These are phyloP conservation scores for Seira ritae DNA, from an alignment of 2,888 invertebrate species.

Conservation along the genomic window DNA sequence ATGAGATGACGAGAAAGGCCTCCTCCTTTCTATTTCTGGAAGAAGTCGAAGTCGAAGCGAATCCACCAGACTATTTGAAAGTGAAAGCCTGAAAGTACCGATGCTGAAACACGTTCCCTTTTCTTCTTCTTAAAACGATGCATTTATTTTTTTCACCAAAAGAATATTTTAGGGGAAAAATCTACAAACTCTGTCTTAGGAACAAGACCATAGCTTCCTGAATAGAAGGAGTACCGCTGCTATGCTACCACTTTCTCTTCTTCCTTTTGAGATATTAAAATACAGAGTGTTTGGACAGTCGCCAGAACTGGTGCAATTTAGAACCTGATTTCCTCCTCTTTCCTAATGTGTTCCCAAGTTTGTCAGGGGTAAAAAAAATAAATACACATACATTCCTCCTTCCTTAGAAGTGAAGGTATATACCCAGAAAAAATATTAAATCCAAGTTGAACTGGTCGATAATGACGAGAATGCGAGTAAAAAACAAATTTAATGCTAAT, in stretches of 20 bases:
- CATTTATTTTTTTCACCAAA: too few species aligned
- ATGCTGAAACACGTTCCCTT: background rate
- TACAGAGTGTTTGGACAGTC: background rate
- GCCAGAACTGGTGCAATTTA: background rate
- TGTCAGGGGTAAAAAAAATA: too few species aligned
- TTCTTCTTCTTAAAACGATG: too few species aligned
- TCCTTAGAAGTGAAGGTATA: too few species aligned
- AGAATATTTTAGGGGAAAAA: too few species aligned
- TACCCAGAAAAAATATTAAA: too few species aligned
- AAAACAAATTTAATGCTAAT: too few species aligned
- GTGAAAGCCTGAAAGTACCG: background rate
- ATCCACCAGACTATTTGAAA: background rate
- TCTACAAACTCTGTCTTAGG: too few species aligned
- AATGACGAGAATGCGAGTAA: too few species aligned
- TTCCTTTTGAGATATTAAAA: slow-evolving; percentile 2
- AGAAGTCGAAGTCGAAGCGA: background rate
- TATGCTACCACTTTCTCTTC: background rate
- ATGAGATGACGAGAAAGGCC: slow-evolving; percentile 42
- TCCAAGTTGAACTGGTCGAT: too few species aligned
- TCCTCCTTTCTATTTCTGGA: background rate
- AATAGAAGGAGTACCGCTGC: background rate
- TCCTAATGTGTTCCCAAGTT: background rate
- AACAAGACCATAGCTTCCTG: too few species aligned
- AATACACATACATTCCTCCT: too few species aligned
- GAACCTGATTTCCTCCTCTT: slow-evolving; percentile 1